Percentiles rank a stretch among this genome's conserved stretches.
Conservation (phyloP, 2,888 invertebrate species). For the Caenorhabditis drosophilae region DNA sequence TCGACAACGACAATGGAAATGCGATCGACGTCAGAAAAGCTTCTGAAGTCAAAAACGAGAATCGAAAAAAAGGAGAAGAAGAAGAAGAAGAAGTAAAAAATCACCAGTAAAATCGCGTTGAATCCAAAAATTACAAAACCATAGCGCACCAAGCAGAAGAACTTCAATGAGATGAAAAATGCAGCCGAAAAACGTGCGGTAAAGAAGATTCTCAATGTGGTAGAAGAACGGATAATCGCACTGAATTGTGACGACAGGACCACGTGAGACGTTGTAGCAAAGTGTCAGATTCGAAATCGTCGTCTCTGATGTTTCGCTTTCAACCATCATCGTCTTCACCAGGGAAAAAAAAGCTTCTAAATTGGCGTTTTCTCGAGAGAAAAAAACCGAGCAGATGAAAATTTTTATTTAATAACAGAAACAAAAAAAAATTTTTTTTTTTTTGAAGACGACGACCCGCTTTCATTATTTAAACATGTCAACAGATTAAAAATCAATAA, state of each 20-base stretch:
- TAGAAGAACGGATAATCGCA: slow-evolving; percentile 32
- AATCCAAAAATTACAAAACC: slow-evolving; percentile 43
- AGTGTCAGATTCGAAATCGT: slow-evolving; percentile 4
- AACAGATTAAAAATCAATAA: too few species aligned
- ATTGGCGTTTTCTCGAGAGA: too few species aligned
- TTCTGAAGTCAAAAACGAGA: slow-evolving; percentile 6
- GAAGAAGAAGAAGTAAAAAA: too few species aligned
- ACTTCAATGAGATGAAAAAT: slow-evolving; percentile 36
- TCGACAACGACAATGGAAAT: slow-evolving; percentile 22
- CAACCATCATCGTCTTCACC: too few species aligned
- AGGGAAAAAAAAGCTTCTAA: too few species aligned
- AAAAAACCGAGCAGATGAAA: too few species aligned
- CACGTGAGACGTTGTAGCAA: slow-evolving; percentile 36
- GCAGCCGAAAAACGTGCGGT: slow-evolving; percentile 31
- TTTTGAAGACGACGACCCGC: too few species aligned
- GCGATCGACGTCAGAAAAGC: slow-evolving; percentile 33
- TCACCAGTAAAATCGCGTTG: slow-evolving; percentile 28
- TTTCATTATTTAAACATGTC: too few species aligned
- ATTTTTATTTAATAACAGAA: too few species aligned
- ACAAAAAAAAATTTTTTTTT: too few species aligned
- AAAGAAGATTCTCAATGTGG: slow-evolving; percentile 22
- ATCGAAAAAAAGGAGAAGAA: too few species aligned
- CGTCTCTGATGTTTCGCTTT: not conserved
- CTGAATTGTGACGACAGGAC: slow-evolving; percentile 20
- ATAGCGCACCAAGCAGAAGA: slow-evolving; percentile 25